Evolutionary conservation across 1,140 invertebrate species (phyloP).

Genomic region (Drosophila simulans): DNA sequence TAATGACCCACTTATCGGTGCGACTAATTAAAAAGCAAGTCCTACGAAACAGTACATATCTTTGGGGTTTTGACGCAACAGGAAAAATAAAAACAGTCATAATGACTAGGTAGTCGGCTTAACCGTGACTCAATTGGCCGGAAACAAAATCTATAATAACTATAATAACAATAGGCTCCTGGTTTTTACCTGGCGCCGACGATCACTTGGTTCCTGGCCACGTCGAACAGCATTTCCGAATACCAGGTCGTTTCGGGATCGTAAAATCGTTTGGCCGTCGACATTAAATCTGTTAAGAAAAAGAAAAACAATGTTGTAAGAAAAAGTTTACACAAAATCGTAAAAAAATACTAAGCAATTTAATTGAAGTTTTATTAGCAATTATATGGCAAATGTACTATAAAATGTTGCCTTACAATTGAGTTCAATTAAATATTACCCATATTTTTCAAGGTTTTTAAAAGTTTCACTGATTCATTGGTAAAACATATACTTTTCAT

Average conservation of each 20-base stretch:
- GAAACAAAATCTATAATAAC: slow-evolving; percentile 20
- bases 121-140: slow-evolving; percentile 44
- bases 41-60: slow-evolving; percentile 6
- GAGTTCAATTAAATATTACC: not conserved
- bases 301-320: not conserved
- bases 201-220: slow-evolving; percentile 92
- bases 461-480: not conserved
- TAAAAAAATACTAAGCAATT: not conserved
- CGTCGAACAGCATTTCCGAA: slow-evolving; percentile 92
- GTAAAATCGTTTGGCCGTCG: slow-evolving; percentile 86
- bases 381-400: not conserved
- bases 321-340: not conserved
- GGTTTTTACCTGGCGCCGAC: slow-evolving; percentile 90
- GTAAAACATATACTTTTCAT: not conserved
- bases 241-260: slow-evolving; percentile 89
- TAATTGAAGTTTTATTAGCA: not conserved
- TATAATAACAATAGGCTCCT: slow-evolving; percentile 7
- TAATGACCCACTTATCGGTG: slow-evolving; percentile 48
- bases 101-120: slow-evolving; percentile 22
- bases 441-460: not conserved
- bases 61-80: slow-evolving; percentile 7
- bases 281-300: slow-evolving; percentile 85
- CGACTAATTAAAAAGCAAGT: slow-evolving; percentile 41
- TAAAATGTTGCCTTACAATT: not conserved
- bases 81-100: slow-evolving; percentile 36